Percentiles rank a stretch among this genome's conserved stretches.
Evolutionary conservation across 2,113 vertebrate genomes (phyloP).

Genomic region (Pao palembangensis): DNA sequence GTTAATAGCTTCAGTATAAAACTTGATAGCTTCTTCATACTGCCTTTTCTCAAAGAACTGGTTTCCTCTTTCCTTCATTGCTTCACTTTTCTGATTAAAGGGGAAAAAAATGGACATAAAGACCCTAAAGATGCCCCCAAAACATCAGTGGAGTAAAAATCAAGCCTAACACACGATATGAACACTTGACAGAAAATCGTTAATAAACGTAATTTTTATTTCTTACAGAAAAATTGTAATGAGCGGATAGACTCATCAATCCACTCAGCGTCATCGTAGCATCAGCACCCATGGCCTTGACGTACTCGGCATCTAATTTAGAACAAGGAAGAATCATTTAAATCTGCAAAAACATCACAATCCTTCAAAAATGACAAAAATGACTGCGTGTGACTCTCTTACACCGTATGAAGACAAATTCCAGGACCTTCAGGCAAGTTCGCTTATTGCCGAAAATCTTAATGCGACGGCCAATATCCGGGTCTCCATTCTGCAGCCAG

Average conservation of each 20-base stretch:
- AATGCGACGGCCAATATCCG: slow-evolving; percentile 54
- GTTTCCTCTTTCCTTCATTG: slow-evolving; percentile 84
- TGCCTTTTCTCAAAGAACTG: slow-evolving; percentile 77
- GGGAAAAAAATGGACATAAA: slow-evolving; percentile 5
- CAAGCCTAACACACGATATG: too few relatives aligned
- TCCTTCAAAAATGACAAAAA: neutral
- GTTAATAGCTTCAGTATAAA: slow-evolving; percentile 85
- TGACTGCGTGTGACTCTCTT: slow-evolving; percentile 51
- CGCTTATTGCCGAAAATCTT: slow-evolving; percentile 44
- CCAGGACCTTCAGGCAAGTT: slow-evolving; percentile 57
- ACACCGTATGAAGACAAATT: slow-evolving; percentile 80
- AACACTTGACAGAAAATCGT: too few relatives aligned
- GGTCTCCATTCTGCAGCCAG: slow-evolving; percentile 76
- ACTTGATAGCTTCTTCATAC: slow-evolving; percentile 76
- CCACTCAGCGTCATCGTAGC: slow-evolving; percentile 62
- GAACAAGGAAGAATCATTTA: neutral
- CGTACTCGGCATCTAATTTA: slow-evolving; percentile 70
- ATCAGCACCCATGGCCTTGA: slow-evolving; percentile 64
- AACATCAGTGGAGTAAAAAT: too few relatives aligned
- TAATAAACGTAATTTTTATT: neutral
- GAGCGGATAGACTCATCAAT: too few relatives aligned
- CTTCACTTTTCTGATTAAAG: slow-evolving; percentile 79
- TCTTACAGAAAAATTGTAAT: neutral
- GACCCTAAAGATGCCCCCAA: too few relatives aligned
- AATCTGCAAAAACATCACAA: too few relatives aligned